These are phyloP conservation scores for Pangasius larnaudii DNA, from an alignment of 2,797 vertebrate species.

Conservation along the genomic window DNA sequence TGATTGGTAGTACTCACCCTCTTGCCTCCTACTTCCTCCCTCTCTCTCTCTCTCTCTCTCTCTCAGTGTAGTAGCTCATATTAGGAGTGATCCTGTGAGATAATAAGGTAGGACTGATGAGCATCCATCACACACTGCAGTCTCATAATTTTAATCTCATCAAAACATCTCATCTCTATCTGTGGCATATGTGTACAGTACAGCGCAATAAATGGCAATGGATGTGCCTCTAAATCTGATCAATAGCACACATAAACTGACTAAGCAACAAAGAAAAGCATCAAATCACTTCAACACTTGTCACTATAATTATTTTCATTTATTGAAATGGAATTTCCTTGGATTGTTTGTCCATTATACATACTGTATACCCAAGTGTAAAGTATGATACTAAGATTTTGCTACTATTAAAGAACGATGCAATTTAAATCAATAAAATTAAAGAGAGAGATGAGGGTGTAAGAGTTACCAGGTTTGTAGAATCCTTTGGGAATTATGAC, in stretches of 20 bases:
- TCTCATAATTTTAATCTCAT: neutral
- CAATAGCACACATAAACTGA: neutral
- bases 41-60: neutral
- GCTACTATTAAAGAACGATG: neutral
- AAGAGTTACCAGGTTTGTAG: neutral
- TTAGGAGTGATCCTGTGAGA: neutral
- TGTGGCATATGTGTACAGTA: neutral
- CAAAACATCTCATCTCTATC: neutral
- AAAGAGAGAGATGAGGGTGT: neutral
- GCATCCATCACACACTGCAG: neutral
- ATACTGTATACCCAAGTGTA: neutral
- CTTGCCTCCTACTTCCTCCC: neutral
- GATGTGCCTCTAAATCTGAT: neutral
- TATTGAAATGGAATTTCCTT: neutral
- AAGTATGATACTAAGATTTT: neutral
- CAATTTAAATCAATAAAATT: neutral
- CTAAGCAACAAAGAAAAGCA: neutral
- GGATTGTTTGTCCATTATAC: neutral
- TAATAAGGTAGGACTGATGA: slow-evolving; percentile 17
- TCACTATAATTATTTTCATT: neutral
- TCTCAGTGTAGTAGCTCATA: neutral
- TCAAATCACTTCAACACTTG: neutral
- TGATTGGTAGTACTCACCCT: too few species aligned
- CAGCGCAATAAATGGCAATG: neutral
- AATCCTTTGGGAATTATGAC: neutral